A percentile compares a stretch with the other conserved stretches of the same genome.
Evolutionary conservation across 2,113 vertebrate genomes (phyloP).

Genomic region (Caracal caracal): DNA sequence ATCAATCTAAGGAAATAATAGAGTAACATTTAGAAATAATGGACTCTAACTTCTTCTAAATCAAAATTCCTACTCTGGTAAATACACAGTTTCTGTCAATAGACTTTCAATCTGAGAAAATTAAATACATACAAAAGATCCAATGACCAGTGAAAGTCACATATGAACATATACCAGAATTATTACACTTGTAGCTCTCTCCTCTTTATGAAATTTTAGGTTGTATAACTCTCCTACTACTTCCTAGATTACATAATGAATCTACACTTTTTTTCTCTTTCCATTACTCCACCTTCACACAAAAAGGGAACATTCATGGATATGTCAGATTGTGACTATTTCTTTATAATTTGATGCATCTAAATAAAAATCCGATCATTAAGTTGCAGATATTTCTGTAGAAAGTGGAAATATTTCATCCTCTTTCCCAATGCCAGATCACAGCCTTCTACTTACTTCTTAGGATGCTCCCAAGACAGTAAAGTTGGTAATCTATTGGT

Average conservation of each 20-base stretch:
- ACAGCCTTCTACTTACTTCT: neutral
- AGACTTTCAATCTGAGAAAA: neutral
- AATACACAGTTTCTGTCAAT: neutral
- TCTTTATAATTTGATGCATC: neutral
- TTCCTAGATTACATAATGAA: neutral
- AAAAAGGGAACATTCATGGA: neutral
- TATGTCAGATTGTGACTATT: neutral
- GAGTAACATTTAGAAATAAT: neutral
- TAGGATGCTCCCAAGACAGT: neutral
- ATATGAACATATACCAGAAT: neutral
- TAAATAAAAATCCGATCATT: conserved; percentile 15
- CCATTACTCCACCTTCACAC: neutral
- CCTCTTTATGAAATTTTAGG: neutral
- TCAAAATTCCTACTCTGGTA: neutral
- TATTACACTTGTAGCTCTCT: neutral
- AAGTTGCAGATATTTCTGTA: neutral
- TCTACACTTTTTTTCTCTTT: neutral
- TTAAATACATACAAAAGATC: neutral
- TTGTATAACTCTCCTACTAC: neutral
- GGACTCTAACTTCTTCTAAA: neutral
- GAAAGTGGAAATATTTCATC: neutral
- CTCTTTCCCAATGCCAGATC: neutral
- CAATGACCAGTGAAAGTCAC: neutral
- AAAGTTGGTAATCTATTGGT: neutral
- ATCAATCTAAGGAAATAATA: neutral